Conservation (phyloP, 35 echinoderm and acorn worm species). For the Amphiura filiformis region DNA sequence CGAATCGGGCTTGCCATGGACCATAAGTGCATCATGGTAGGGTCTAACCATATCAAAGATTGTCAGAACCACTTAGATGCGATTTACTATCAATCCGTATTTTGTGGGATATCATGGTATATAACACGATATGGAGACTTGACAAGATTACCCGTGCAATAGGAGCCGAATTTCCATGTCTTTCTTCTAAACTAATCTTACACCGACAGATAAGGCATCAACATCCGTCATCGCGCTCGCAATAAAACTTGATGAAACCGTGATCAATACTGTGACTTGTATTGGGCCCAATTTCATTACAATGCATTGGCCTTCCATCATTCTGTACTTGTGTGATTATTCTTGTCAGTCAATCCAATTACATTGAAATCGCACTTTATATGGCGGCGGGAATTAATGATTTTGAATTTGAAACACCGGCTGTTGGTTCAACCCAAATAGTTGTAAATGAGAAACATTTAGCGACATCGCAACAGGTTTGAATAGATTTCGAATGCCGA, state of each 20-base stretch:
- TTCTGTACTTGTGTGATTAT: constrained; percentile 2
- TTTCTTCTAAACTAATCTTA: not conserved
- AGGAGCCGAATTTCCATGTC: not conserved
- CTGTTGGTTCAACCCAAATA: too few species aligned
- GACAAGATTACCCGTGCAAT: not conserved
- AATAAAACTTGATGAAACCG: constrained; percentile 12
- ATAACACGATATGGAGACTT: not conserved
- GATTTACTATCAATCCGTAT: not conserved
- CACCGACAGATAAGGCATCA: not conserved
- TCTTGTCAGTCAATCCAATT: not conserved
- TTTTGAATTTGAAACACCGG: too few species aligned
- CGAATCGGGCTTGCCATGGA: too few species aligned
- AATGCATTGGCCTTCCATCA: not conserved
- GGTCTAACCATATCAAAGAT: not conserved
- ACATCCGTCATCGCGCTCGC: not conserved
- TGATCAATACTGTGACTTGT: not conserved
- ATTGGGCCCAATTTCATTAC: not conserved
- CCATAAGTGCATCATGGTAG: too few species aligned
- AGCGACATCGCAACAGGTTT: too few species aligned
- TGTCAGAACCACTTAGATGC: not conserved
- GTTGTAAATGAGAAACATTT: too few species aligned
- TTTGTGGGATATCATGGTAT: not conserved
- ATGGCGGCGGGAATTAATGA: not conserved
- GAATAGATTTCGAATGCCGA: too few species aligned
- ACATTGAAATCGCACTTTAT: not conserved